phyloP scores from a whole-genome alignment of 1,140 invertebrate genomes.

The Heliothis subflexa region DNA sequence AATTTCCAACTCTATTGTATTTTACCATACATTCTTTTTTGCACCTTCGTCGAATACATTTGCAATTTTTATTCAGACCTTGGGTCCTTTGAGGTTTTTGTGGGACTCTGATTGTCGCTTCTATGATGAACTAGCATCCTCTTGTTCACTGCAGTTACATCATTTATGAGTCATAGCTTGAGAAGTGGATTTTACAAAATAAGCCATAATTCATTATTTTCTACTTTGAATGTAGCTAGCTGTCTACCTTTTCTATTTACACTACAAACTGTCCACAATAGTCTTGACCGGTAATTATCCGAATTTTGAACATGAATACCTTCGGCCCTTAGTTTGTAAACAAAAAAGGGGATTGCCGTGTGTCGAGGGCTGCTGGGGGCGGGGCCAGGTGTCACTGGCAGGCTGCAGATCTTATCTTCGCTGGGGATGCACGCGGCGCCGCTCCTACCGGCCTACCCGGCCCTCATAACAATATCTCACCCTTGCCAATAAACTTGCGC shows the following conservation, averaged over 20 bases:
- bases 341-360: constrained; percentile 62
- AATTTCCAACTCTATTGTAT: constrained; percentile 82
- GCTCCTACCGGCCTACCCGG: background rate
- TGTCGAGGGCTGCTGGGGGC: constrained; percentile 68
- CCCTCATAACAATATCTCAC: constrained; percentile 40
- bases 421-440: constrained; percentile 56
- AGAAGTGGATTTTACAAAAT: too few relatives aligned
- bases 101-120: constrained; percentile 3
- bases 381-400: constrained; percentile 82
- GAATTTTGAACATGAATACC: constrained; percentile 13
- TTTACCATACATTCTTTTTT: constrained; percentile 85
- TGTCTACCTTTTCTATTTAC: background rate
- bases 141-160: background rate
- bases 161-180: too few relatives aligned
- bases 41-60: constrained; percentile 83
- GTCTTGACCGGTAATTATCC: constrained; percentile 20
- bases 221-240: too few relatives aligned
- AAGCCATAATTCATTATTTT: too few relatives aligned
- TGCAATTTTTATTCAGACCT: constrained; percentile 72
- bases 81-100: constrained; percentile 11
- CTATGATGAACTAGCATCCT: constrained; percentile 4
- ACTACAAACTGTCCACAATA: background rate
- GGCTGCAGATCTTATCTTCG: constrained; percentile 76
- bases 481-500: constrained; percentile 20
- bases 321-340: constrained; percentile 56